Evolutionary conservation across 2,113 vertebrate species (phyloP), one percentile per base, ranked within the genome.

Genomic region (Boulengeromyrus knoepffleri): DNA sequence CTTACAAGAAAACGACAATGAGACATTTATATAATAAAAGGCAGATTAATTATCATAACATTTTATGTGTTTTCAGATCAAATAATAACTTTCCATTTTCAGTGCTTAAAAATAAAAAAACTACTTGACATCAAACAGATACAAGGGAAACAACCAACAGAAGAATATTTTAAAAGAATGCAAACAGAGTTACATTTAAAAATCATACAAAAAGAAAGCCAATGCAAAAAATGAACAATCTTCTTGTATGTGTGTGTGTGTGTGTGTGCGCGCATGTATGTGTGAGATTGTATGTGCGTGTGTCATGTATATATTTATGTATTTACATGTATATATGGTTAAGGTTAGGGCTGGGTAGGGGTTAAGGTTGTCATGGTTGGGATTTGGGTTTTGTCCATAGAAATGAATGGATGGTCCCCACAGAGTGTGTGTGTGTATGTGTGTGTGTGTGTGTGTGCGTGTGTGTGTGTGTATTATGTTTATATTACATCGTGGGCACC

Each of bases 61-160:
- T 62, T 83, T 53, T 90, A 85, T 86, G 31, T 53, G 36, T 58
- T 89, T 36, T 83, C 52, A 45, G 12, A 80, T 62, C 52, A 50
- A 89, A 85, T 42, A 42, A 42, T 74, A 83, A 3, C 74, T 46
- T 36, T 70, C 83, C 24, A 66, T 58, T 87, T 90, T 80, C 89
- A 45, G n/a, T 87, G 89, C 86, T 15, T 66, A 90, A 90, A 70
- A 42, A 42, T n/a, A n/a, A 58, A 58, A 58, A 58, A 58, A 58
- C 56, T 58, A 58, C 21, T 58, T 58, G 56, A 58, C 24, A n/a
- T 45, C 5, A 8, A 74, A 74, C 10, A 74, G 27, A 36, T 74
- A 74, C 27, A 89, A 89, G 8, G 2, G 31, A 80, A 84, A 89
- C 42, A 80, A 84, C 62, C 27, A 53, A 49, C 19, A 31, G 58